phyloP scores from a whole-genome alignment of 2,888 invertebrate genomes.

The Melikaiella ostensackeni region DNA sequence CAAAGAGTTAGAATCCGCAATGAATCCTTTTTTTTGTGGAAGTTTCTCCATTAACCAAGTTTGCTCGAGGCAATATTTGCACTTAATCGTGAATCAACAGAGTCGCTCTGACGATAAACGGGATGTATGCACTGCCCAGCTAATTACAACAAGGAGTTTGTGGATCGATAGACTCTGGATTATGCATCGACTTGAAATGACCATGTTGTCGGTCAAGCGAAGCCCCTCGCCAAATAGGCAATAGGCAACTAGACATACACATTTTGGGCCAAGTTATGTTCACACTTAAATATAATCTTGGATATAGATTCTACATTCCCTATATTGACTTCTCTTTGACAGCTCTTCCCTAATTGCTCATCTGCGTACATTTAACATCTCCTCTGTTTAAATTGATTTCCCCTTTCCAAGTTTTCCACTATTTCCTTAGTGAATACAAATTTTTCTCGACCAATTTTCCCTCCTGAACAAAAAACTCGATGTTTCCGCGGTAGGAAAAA shows the following conservation, averaged over 20 bases:
- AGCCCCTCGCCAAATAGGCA: conserved; percentile 17
- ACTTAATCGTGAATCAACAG: conserved; percentile 36
- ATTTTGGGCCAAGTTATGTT: not conserved
- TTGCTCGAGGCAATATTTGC: conserved; percentile 35
- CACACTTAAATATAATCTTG: not conserved
- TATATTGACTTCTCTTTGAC: not conserved
- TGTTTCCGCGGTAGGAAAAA: not conserved
- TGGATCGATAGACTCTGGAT: conserved; percentile 36
- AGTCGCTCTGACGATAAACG: conserved; percentile 30
- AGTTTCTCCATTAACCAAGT: conserved; percentile 10
- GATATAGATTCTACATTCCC: not conserved
- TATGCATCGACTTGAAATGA: conserved; percentile 36
- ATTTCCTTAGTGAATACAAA: not conserved
- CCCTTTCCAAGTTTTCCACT: not conserved
- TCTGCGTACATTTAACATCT: not conserved
- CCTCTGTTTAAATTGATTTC: conserved; percentile 6
- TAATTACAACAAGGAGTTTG: conserved; percentile 38
- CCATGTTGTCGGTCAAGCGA: conserved; percentile 21
- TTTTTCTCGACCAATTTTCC: conserved; percentile 14
- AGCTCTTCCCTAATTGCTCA: not conserved
- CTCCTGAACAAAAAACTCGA: not conserved
- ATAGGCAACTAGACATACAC: not conserved
- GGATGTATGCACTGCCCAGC: conserved; percentile 39
- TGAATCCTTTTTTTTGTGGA: not conserved
- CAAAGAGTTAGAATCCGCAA: not conserved